Base-by-base conservation (phyloP, 2,888 invertebrate species). In the Bellardia bayeri region DNA sequence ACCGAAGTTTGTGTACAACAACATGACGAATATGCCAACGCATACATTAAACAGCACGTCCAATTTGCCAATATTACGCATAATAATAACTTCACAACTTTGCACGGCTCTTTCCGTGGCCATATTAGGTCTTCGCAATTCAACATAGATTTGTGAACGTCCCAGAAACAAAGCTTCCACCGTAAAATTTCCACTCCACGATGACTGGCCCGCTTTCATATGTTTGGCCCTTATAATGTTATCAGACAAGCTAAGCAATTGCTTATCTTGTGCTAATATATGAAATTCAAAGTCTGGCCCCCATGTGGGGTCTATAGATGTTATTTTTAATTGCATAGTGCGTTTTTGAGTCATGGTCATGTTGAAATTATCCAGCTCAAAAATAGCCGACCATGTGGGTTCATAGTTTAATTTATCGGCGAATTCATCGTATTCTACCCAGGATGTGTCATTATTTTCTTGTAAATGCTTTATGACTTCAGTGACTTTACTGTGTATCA, bases 1-100 rank as follows among this genome's bases (percentile, higher is more conserved):
- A 0, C 98, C 98, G 94, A 98, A 97, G 94, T 98, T 98, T 85
- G 98, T 96, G 92, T 97, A 97, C 90, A 97, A 96, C 45, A 98
- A 94, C 2, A 96, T 96, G 13, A 97, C 96, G 88, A 98, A 95
- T 51, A 95, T 94, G 3, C 96, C 96, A 13, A 98, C 96, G 89
- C 96, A 96, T 66, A 94, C 94, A 0, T 95, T 95, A 91, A 97
- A 98, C 14, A 96, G 93, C 2, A 93, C 94, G 93, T 97, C 97
- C 68, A 97, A 95, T 45, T 95, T 90, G 63, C 96, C 94, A 88
- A 95, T 93, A 63, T 95, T 94, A 30, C 96, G 93, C 71, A 95
- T 93, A 3, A 96, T 95, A 0, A 94, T 94, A 0, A 96, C 94
- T 0, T 93, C 91, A 16, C 95, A 85, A 0, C 87, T 85, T 2